Evolutionary conservation across 2,888 invertebrate genomes (phyloP).

Genomic region (Melinaea menophilus): DNA sequence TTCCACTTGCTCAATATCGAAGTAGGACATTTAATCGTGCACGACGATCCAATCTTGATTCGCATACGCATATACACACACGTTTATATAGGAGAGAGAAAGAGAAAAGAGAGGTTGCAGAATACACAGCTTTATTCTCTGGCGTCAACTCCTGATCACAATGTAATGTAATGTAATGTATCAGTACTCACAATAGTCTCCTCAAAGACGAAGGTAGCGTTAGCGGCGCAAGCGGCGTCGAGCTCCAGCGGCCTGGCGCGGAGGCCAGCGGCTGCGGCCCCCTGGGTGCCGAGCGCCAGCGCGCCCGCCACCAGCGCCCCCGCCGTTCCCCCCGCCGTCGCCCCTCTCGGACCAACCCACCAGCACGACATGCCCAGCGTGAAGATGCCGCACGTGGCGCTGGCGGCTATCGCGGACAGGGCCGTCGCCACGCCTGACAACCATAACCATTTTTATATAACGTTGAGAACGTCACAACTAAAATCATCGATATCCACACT

Average conservation of each 20-base stretch:
- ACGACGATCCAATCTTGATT: no score
- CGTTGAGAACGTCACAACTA: no score
- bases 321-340: conserved; percentile 77
- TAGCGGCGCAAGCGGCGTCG: conserved; percentile 46
- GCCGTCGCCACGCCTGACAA: conserved; percentile 80
- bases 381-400: conserved; percentile 89
- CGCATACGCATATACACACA: no score
- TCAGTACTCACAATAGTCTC: conserved; percentile 16
- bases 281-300: conserved; percentile 83
- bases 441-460: no score
- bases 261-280: conserved; percentile 78
- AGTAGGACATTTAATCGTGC: no score
- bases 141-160: not conserved
- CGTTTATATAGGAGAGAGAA: no score
- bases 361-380: conserved; percentile 89
- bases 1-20: no score
- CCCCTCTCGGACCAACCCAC: conserved; percentile 85
- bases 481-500: no score
- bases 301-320: conserved; percentile 80
- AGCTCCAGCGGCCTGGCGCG: conserved; percentile 68
- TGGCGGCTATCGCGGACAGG: conserved; percentile 89
- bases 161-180: not conserved
- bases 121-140: no score
- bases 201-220: conserved; percentile 51
- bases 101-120: no score